These are phyloP conservation scores for Actias luna DNA, from an alignment of 2,888 invertebrate genomes.

Conservation along the genomic window DNA sequence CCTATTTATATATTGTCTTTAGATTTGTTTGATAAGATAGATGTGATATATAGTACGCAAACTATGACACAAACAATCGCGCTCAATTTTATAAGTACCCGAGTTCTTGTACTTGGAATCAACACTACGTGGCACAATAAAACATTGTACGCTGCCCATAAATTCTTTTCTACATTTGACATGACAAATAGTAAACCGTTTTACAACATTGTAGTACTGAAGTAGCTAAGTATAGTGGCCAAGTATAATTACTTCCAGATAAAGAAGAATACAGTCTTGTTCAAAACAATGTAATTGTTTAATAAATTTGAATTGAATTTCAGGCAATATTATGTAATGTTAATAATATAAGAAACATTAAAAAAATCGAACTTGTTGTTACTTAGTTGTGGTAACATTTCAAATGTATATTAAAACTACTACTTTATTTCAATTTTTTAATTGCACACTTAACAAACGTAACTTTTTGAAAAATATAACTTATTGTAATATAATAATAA, in stretches of 20 bases:
- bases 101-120: neutral
- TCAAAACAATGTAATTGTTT: neutral
- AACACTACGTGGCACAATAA: neutral
- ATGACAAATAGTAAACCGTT: neutral
- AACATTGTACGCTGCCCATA: constrained; percentile 24
- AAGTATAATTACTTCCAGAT: neutral
- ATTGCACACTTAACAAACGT: neutral
- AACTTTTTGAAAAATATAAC: neutral
- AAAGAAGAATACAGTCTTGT: neutral
- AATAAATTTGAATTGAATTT: neutral
- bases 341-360: neutral
- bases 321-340: neutral
- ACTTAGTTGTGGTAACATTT: too few relatives aligned
- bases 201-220: neutral
- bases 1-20: neutral
- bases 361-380: too few relatives aligned
- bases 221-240: too few relatives aligned
- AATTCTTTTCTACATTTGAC: neutral
- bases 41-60: neutral
- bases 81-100: neutral
- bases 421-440: too few relatives aligned
- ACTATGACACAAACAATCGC: neutral
- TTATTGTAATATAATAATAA: neutral
- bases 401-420: too few relatives aligned
- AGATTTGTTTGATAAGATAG: neutral